These are phyloP conservation scores for Phragmatobia fuliginosa DNA, from an alignment of 2,888 invertebrate species.

Conservation along the genomic window DNA sequence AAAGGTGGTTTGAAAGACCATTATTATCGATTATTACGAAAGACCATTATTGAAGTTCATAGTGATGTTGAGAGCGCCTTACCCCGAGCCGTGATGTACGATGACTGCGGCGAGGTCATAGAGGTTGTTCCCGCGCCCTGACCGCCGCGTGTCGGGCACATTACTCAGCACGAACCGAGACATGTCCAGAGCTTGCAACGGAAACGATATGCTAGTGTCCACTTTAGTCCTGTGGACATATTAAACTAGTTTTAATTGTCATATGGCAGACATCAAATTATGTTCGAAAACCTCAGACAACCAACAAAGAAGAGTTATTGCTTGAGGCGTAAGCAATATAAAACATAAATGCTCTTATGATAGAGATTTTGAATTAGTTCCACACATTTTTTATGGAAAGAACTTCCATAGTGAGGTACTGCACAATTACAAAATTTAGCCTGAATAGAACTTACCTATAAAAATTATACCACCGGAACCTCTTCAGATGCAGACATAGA, in stretches of 20 bases:
- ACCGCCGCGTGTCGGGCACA: conserved; percentile 88
- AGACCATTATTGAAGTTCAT: background rate
- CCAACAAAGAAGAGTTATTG: no score
- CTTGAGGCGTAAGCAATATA: no score
- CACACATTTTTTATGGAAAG: background rate
- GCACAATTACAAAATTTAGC: background rate
- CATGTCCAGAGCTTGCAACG: conserved; percentile 92
- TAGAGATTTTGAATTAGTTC: background rate
- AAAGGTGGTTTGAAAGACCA: background rate
- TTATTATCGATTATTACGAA: background rate
- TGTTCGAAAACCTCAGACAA: no score
- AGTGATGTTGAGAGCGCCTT: conserved; percentile 12
- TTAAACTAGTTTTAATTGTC: background rate
- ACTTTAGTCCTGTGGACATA: conserved; percentile 87
- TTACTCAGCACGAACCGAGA: conserved; percentile 90
- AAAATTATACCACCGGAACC: conserved; percentile 94
- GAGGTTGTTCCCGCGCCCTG: conserved; percentile 87
- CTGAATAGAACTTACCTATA: conserved; percentile 82
- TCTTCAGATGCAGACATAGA: conserved; percentile 93
- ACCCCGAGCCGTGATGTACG: conserved; percentile 94
- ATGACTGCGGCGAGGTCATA: conserved; percentile 94
- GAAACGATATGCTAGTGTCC: conserved; percentile 92
- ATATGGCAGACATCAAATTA: background rate
- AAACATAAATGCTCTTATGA: no score
- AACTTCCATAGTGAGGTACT: no score